phyloP scores from a whole-genome alignment of 2,797 vertebrate genomes.

The Chlorospingus flavigularis region DNA sequence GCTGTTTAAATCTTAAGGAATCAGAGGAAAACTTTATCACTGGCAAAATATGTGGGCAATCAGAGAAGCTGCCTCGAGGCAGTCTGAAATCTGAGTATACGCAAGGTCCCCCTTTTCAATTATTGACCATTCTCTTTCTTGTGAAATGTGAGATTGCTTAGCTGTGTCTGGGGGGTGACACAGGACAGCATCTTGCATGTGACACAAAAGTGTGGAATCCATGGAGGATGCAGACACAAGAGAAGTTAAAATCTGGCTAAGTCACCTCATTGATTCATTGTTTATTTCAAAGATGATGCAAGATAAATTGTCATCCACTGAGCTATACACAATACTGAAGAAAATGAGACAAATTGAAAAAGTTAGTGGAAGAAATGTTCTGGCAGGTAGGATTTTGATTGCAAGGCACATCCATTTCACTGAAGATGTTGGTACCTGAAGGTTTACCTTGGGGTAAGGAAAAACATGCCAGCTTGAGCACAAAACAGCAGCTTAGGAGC shows the following conservation, averaged over 20 bases:
- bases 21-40: background rate
- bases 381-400: background rate
- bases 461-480: background rate
- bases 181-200: fast-evolving
- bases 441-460: background rate
- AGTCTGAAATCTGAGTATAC: background rate
- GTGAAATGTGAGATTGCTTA: background rate
- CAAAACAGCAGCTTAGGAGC: background rate
- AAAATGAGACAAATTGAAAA: background rate
- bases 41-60: background rate
- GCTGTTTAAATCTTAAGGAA: background rate
- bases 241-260: background rate
- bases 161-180: background rate
- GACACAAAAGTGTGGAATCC: background rate
- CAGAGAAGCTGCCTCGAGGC: background rate
- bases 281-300: background rate
- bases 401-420: background rate
- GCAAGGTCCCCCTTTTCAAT: background rate
- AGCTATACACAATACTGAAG: background rate
- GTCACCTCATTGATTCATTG: background rate
- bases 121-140: background rate
- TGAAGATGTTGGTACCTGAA: background rate
- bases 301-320: background rate
- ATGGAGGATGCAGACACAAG: background rate
- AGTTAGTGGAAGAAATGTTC: background rate